These are phyloP conservation scores for Dallia pectoralis DNA, from an alignment of 2,797 vertebrate species.

Conservation along the genomic window DNA sequence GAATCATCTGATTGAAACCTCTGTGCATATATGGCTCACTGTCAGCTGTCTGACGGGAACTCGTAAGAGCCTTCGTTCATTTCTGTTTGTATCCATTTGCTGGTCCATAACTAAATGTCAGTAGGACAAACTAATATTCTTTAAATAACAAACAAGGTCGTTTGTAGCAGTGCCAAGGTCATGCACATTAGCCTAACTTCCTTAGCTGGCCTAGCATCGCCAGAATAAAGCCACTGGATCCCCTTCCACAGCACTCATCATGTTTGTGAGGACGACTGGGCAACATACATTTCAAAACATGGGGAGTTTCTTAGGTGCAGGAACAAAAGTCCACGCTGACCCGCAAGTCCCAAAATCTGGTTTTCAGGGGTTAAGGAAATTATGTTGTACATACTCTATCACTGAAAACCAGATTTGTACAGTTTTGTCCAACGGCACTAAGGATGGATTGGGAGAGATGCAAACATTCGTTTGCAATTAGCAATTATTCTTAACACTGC, in stretches of 20 bases:
- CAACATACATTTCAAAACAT: not conserved
- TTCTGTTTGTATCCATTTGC: constrained; percentile 32
- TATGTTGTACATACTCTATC: too few relatives aligned
- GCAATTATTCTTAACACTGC: not conserved
- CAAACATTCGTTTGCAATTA: not conserved
- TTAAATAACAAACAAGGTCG: constrained; percentile 41
- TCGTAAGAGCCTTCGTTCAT: constrained; percentile 12
- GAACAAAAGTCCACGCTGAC: too few relatives aligned
- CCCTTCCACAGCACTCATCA: not conserved
- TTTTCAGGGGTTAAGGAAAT: too few relatives aligned
- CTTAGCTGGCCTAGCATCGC: constrained; percentile 44
- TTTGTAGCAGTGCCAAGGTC: constrained; percentile 28
- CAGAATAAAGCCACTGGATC: constrained; percentile 43
- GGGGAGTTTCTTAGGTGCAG: too few relatives aligned
- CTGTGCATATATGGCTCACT: not conserved
- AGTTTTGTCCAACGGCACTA: too few relatives aligned
- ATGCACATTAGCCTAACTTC: constrained; percentile 23
- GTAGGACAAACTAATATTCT: constrained; percentile 21
- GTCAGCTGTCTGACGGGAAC: not conserved
- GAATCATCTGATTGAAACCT: not conserved
- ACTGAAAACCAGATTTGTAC: too few relatives aligned
- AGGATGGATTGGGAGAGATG: not conserved
- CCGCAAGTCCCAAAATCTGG: too few relatives aligned
- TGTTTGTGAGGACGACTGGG: not conserved
- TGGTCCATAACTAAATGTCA: constrained; percentile 28